Evolutionary conservation across 2,797 vertebrate genomes (phyloP), one percentile per base, ranked within the genome.

Genomic region (Phoeniculus purpureus): DNA sequence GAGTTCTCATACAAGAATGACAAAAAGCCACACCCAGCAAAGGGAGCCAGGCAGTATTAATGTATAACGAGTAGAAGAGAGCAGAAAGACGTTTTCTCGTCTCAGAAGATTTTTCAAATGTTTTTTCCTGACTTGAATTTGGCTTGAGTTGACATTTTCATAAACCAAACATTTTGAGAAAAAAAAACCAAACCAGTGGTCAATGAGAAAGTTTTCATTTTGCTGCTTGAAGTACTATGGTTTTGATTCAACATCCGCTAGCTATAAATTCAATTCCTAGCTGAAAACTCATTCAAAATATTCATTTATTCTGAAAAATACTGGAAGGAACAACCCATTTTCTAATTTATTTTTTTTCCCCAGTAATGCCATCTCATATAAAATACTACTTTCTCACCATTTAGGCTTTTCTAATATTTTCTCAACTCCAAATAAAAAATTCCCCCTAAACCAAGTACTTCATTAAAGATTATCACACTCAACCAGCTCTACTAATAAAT

Each of bases 61-160:
- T 54, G 59, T 59, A 31, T 22, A 95, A 80, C 55, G 81, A 87
- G 73, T 3, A 81, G 76, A 89, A 82, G 37, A 89, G 72, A 86
- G 51, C 48, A 29, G 75, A 68, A 85, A 75, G 81, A 75, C 48
- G 58, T 40, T 72, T 78, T 82, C 75, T 93, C 93, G 94, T 93
- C 65, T 76, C 54, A 71, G 48, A 95, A 87, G 62, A 87, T 95
- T 93, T 91, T 89, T 91, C 80, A 85, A 72, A 90, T 55, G 81
- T 86, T 91, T 90, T 66, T 85, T 90, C 43, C 40, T 65, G 59
- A 59, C 65, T 85, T 62, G 50, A 62, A 51, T 92, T 82, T 83
- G 84, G 59, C 68, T 3, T 29, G 65, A 85, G 27, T 22, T 75
- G 81, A 87, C 48, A 47, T 78, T 78, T 89, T 62, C 81, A 82